These are phyloP conservation scores for Centropus unirufus DNA, from an alignment of 2,113 vertebrate species.

Conservation along the genomic window DNA sequence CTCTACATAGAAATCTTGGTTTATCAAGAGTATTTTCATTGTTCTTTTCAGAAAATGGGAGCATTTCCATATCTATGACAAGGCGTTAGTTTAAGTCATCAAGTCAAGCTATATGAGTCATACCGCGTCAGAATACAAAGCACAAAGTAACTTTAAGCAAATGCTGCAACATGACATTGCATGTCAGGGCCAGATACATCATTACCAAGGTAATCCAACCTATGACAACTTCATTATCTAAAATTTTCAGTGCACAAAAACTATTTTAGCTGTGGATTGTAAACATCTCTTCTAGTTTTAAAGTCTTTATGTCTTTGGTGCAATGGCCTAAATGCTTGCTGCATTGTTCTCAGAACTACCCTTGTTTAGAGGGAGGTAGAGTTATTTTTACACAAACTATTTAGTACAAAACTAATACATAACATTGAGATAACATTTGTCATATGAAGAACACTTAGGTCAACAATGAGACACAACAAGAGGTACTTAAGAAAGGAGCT, in stretches of 20 bases:
- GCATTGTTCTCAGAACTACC: background rate
- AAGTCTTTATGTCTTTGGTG: background rate
- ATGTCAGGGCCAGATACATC: conserved; percentile 15
- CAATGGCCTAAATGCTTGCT: background rate
- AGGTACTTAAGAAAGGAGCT: rapidly evolving
- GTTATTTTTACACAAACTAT: background rate
- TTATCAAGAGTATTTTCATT: conserved; percentile 29
- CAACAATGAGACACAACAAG: background rate
- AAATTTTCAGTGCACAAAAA: background rate
- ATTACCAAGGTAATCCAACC: conserved; percentile 22
- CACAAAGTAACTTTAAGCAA: conserved; percentile 26
- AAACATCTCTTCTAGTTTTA: background rate
- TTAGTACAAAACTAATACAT: background rate
- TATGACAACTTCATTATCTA: conserved; percentile 34
- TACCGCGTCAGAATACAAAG: conserved; percentile 25
- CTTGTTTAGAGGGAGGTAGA: background rate
- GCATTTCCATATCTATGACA: conserved; percentile 53
- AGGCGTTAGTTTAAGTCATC: conserved; percentile 27
- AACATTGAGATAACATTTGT: background rate
- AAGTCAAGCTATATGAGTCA: conserved; percentile 21
- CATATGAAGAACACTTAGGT: background rate
- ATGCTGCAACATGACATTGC: conserved; percentile 31
- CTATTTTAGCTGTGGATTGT: background rate
- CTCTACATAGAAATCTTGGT: background rate
- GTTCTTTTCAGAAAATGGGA: conserved; percentile 33